Evolutionary conservation across 2,797 vertebrate genomes (phyloP).

Genomic region (Peromyscus melanophrys): DNA sequence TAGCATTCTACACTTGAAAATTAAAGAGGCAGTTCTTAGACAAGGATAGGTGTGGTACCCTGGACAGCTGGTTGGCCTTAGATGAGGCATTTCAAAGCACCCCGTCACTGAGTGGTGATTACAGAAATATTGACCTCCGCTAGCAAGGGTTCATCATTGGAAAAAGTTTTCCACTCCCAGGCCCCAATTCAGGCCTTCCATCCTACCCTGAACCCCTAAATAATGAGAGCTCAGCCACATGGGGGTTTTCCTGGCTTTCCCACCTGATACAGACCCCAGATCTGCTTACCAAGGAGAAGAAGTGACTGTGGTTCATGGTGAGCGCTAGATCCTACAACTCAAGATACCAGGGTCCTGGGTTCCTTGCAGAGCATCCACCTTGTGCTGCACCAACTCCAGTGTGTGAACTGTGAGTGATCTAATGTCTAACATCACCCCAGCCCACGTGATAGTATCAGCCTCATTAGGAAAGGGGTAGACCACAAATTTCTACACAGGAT

Average conservation of each 20-base stretch:
- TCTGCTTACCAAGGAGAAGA: not conserved
- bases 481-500: no score
- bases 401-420: not conserved
- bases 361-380: not conserved
- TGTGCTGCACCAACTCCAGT: not conserved
- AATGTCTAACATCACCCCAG: not conserved
- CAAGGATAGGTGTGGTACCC: not conserved
- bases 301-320: not conserved
- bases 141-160: not conserved
- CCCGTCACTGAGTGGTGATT: not conserved
- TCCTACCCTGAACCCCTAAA: not conserved
- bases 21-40: not conserved
- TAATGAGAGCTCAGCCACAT: not conserved
- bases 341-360: not conserved
- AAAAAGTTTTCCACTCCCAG: not conserved
- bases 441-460: not conserved
- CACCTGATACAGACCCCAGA: not conserved
- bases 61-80: not conserved
- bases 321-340: not conserved
- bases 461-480: not conserved
- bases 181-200: not conserved
- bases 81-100: no score
- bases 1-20: not conserved
- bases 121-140: not conserved
- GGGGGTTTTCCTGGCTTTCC: not conserved